A percentile compares a stretch with the other conserved stretches of the same genome.
Evolutionary conservation across 2,888 invertebrate species (phyloP).

Genomic region (Cephus pygmeus): DNA sequence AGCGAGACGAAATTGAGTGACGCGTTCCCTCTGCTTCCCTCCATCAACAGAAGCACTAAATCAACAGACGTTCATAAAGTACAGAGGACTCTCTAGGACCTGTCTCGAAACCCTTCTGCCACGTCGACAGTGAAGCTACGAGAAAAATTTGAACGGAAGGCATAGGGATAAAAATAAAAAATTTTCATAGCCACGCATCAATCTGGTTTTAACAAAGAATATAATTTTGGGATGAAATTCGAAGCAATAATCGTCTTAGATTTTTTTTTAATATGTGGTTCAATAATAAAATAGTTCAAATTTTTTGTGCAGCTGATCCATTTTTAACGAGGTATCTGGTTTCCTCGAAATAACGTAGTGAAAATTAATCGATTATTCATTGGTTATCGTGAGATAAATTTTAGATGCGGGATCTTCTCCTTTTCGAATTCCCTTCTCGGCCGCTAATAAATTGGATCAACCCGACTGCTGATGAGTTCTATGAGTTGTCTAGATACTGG

Average conservation of each 20-base stretch:
- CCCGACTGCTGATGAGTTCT: slow-evolving; percentile 57
- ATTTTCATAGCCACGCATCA: background rate
- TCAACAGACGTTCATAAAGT: slow-evolving; percentile 17
- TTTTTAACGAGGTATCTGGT: background rate
- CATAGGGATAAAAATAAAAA: background rate
- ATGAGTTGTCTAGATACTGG: slow-evolving; percentile 56
- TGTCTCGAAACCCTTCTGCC: background rate
- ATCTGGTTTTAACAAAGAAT: background rate
- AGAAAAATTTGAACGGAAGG: background rate
- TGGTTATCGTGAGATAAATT: background rate
- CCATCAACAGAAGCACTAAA: slow-evolving; percentile 18
- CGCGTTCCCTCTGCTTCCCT: background rate
- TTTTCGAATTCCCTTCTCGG: slow-evolving; percentile 24
- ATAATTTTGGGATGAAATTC: no score
- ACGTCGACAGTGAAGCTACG: slow-evolving; percentile 17
- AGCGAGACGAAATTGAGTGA: slow-evolving; percentile 17
- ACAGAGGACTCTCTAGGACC: slow-evolving; percentile 11
- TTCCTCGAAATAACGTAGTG: background rate
- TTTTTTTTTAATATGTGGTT: background rate
- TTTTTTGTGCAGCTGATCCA: background rate
- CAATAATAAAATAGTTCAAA: background rate
- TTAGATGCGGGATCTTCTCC: background rate
- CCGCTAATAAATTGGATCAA: slow-evolving; percentile 64
- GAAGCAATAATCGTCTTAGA: background rate
- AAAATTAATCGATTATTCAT: background rate